Conservation (phyloP, 1,140 invertebrate genomes). For the Brachionus angularis region DNA sequence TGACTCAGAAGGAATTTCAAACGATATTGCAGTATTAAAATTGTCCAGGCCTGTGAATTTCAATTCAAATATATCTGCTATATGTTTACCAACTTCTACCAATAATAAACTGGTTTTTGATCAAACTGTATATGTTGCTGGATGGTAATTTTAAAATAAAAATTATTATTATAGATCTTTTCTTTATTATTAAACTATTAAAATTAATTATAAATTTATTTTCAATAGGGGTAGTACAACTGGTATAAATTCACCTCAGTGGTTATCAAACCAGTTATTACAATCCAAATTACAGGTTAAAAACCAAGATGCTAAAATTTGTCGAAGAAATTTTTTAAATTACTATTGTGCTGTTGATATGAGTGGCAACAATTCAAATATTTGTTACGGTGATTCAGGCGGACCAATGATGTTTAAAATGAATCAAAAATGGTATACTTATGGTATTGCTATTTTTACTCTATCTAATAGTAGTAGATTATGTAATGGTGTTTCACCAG, state of each 20-base stretch:
- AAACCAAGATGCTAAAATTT: neutral
- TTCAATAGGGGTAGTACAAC: conserved; percentile 12
- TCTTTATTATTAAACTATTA: neutral
- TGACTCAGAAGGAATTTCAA: neutral
- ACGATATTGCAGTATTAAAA: conserved; percentile 6
- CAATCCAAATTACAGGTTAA: conserved; percentile 2
- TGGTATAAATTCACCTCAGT: neutral
- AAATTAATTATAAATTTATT: neutral
- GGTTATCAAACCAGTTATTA: neutral
- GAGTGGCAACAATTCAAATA: neutral
- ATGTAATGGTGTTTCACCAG: neutral
- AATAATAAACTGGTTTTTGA: neutral
- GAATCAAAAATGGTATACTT: conserved; percentile 11
- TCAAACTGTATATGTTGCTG: neutral
- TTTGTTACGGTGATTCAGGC: conserved; percentile 17
- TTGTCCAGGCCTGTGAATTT: neutral
- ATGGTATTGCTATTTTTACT: conserved; percentile 23
- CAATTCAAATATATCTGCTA: neutral
- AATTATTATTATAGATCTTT: too few relatives aligned
- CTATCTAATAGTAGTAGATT: neutral
- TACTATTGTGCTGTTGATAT: conserved; percentile 12
- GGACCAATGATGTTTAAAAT: neutral
- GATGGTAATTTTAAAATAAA: neutral
- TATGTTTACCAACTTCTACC: neutral
- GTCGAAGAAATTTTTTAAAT: neutral